Evolutionary conservation across 1,140 invertebrate species (phyloP), one percentile per base, ranked within the genome.

Genomic region (Zeugodacus cucurbitae): DNA sequence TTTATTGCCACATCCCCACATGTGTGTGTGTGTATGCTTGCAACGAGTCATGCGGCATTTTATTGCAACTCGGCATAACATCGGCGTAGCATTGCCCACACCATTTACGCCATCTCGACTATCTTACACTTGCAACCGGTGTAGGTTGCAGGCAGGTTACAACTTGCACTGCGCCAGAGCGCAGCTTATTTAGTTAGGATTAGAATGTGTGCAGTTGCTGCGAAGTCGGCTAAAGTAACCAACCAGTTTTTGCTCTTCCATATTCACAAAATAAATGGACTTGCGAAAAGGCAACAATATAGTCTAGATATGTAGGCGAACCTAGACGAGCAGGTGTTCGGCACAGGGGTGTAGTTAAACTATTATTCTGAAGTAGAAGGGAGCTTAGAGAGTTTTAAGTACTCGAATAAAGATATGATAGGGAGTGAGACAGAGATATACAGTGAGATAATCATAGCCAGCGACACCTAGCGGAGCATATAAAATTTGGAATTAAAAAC

Each of bases 71-170:
- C 41, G 74, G 22, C 74, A 82, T 82, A 82, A 48, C 74, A 48
- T 82, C 44, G n/a, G n/a, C n/a, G 44, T 82, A 82, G 48, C 74
- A 48, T 82, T 82, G 74, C 41, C 74, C 74, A 82, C 74, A 82
- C 41, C 37, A 26, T 8, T 82, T 44, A n/a, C 74, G 10, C 14
- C 29, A 32, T 32, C 10, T 70, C 29, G 22, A 29, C 14, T 32
- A 32, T 70, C 64, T 70, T 32, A 70, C 14, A 29, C 64, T 70
- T 29, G 64, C n/a, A n/a, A n/a, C 26, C 14, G 48, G 70, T 37
- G 22, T 82, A 48, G 41, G 8, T 48, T 82, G 22, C 74, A 82
- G 41, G 41, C 48, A 37, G 32, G 7, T 37, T 74, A 34, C 29
- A 74, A 34, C 70, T 54, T 0, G n/a, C 74, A 44, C 22, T n/a